Percentiles rank a stretch among this genome's conserved stretches.
These are phyloP conservation scores for Callospermophilus lateralis DNA, from an alignment of 2,113 vertebrate genomes.

Conservation along the genomic window DNA sequence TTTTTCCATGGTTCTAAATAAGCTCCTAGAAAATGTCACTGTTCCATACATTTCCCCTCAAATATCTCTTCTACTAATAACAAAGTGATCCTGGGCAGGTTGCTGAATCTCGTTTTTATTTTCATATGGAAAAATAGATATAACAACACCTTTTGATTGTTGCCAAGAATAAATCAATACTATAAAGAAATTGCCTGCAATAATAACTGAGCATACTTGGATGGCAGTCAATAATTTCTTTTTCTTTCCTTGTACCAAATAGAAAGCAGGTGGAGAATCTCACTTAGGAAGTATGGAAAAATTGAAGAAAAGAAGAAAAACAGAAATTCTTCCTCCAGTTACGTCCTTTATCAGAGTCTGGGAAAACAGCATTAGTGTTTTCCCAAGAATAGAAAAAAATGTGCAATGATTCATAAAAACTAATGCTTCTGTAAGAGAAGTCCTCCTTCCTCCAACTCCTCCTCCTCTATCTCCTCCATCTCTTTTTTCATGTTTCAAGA, in stretches of 20 bases:
- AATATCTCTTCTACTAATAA: background rate
- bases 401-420: background rate
- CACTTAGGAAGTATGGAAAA: background rate
- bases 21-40: background rate
- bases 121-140: background rate
- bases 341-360: background rate
- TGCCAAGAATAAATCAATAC: constrained; percentile 7
- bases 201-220: background rate
- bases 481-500: background rate
- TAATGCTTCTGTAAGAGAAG: background rate
- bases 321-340: background rate
- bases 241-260: background rate
- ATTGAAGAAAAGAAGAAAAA: background rate
- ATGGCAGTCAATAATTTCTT: background rate
- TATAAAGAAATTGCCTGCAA: background rate
- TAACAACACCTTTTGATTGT: background rate
- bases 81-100: background rate
- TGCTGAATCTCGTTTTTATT: background rate
- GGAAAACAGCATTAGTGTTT: background rate
- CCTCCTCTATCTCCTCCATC: too few relatives aligned
- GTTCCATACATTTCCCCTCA: background rate
- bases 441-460: background rate
- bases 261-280: background rate
- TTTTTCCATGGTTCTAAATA: background rate
- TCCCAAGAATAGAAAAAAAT: background rate